phyloP scores from a whole-genome alignment of 2,113 vertebrate species.

The Geococcyx californianus region DNA sequence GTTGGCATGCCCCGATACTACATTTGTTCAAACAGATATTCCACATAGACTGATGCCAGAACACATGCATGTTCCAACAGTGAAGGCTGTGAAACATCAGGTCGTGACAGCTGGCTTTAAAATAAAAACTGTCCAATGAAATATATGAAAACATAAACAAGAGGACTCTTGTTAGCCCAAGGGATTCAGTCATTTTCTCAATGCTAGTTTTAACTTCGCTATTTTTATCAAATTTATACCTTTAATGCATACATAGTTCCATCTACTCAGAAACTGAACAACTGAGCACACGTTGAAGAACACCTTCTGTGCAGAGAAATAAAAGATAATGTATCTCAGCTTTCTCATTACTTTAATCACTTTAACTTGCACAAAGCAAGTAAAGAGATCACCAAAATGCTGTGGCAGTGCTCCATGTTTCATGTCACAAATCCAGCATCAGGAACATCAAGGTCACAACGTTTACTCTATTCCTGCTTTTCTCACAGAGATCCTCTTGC shows the following conservation, averaged over 20 bases:
- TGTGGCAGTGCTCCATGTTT: background rate
- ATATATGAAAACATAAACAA: conserved; percentile 65
- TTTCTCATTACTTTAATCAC: background rate
- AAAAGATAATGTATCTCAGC: background rate
- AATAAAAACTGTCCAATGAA: conserved; percentile 62
- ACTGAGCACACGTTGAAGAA: background rate
- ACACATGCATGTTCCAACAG: conserved; percentile 39
- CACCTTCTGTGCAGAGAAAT: background rate
- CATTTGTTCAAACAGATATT: conserved; percentile 61
- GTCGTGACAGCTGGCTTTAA: conserved; percentile 61
- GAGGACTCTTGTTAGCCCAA: conserved; percentile 16
- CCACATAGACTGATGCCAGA: conserved; percentile 20
- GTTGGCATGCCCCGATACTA: background rate
- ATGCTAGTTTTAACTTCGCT: background rate
- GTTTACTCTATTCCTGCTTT: background rate
- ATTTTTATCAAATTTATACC: background rate
- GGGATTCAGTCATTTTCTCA: conserved; percentile 40
- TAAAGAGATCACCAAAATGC: background rate
- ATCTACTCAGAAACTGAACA: background rate
- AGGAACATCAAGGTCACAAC: background rate
- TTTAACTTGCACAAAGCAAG: background rate
- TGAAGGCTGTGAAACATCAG: conserved; percentile 61
- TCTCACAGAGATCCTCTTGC: background rate
- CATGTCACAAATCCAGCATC: background rate
- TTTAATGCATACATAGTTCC: background rate